A percentile compares a stretch with the other conserved stretches of the same genome.
Evolutionary conservation across 2,888 invertebrate species (phyloP).

Genomic region (Latrodectus hesperus): DNA sequence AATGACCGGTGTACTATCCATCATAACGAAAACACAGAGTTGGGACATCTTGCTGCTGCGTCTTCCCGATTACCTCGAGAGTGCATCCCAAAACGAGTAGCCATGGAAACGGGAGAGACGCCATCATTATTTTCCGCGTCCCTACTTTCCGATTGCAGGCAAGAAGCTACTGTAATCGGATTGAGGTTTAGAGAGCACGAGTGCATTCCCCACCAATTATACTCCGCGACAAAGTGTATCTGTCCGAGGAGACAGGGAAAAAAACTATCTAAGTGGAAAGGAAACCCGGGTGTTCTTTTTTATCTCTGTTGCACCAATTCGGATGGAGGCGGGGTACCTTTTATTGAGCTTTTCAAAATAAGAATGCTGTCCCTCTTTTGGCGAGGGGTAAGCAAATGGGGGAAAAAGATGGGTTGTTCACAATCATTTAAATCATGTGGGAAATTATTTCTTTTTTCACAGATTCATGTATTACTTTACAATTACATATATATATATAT

Average conservation of each 20-base stretch:
- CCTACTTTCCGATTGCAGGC: slow-evolving; percentile 2
- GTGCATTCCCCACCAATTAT: slow-evolving; percentile 42
- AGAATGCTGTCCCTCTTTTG: background rate
- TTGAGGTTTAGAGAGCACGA: slow-evolving; percentile 52
- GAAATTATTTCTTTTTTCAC: too few relatives aligned
- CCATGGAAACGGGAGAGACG: slow-evolving; percentile 20
- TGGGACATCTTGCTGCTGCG: background rate
- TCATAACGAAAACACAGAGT: slow-evolving; percentile 28
- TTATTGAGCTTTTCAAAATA: background rate
- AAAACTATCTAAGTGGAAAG: background rate
- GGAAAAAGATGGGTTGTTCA: slow-evolving; percentile 2
- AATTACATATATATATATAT: too few relatives aligned
- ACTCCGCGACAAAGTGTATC: slow-evolving; percentile 34
- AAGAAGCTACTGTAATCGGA: slow-evolving; percentile 35
- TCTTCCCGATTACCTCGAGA: too few relatives aligned
- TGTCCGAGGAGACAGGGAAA: slow-evolving; percentile 2
- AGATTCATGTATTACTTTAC: too few relatives aligned
- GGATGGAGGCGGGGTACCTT: background rate
- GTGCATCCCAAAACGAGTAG: background rate
- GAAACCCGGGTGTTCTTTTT: background rate
- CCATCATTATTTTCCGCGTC: slow-evolving; percentile 45
- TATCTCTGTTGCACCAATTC: background rate
- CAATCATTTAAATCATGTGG: background rate
- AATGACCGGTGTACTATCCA: background rate
- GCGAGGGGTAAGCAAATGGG: background rate